phyloP scores from a whole-genome alignment of 2,797 vertebrate species.

The Gallinago stenura region DNA sequence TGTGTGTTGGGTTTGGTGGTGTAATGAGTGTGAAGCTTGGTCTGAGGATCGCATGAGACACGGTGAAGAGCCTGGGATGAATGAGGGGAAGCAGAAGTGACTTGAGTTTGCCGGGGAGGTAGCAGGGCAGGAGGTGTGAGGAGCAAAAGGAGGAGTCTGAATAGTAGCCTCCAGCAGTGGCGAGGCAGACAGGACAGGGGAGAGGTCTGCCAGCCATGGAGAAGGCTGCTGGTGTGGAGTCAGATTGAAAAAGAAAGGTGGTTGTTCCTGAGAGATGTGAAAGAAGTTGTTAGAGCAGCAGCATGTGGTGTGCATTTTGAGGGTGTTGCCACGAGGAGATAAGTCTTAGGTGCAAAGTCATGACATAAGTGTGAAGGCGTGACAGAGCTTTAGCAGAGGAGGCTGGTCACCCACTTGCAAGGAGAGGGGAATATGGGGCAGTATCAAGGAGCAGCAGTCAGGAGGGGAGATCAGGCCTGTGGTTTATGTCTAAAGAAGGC shows the following conservation, averaged over 20 bases:
- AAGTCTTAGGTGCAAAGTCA: background rate
- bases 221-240: background rate
- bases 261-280: background rate
- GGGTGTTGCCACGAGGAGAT: background rate
- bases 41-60: background rate
- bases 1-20: background rate
- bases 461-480: background rate
- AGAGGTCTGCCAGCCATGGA: fast-evolving
- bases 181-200: background rate
- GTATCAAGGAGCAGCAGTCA: background rate
- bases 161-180: background rate
- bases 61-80: fast-evolving
- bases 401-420: background rate
- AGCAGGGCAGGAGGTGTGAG: background rate
- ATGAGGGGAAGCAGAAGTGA: background rate
- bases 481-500: background rate
- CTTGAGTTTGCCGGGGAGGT: background rate
- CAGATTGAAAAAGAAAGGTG: background rate
- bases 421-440: background rate
- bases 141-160: background rate
- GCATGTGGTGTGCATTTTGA: background rate
- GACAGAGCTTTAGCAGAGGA: background rate
- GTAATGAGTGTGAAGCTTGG: background rate
- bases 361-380: background rate
- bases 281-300: background rate